These are phyloP conservation scores for Rhea americana DNA, from an alignment of 2,113 vertebrate genomes.

Conservation along the genomic window DNA sequence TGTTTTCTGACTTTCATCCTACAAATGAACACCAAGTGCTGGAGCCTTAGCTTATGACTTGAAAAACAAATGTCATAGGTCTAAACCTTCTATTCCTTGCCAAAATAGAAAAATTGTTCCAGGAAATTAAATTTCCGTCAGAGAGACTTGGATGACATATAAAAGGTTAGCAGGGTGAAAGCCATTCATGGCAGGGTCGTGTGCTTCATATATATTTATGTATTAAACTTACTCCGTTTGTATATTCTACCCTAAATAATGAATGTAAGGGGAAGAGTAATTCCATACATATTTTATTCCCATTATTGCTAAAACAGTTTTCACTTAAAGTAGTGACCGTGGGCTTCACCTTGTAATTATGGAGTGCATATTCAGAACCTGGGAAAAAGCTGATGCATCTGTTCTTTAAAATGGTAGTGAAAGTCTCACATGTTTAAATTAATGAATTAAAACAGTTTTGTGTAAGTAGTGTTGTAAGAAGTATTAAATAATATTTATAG, in stretches of 20 bases:
- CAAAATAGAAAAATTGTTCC: neutral
- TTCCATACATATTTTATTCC: neutral
- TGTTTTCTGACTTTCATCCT: neutral
- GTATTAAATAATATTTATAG: slow-evolving; percentile 33
- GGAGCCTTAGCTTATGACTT: neutral
- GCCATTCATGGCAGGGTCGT: accelerated
- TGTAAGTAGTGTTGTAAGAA: slow-evolving; percentile 46
- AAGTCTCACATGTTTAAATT: slow-evolving; percentile 24
- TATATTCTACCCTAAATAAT: neutral
- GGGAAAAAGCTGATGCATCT: neutral
- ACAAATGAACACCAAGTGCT: neutral
- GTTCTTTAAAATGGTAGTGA: neutral
- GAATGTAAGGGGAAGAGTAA: neutral
- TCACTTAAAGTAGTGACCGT: neutral
- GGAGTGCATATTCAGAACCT: neutral
- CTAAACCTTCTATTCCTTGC: neutral
- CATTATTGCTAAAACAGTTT: neutral
- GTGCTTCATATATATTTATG: neutral
- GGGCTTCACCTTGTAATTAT: neutral
- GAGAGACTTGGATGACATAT: neutral
- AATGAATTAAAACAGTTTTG: slow-evolving; percentile 35
- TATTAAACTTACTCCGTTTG: neutral
- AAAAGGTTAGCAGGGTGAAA: neutral
- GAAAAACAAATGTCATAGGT: neutral
- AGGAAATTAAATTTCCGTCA: neutral